phyloP scores from a whole-genome alignment of 1,140 invertebrate genomes.

The Hyphantria cunea region DNA sequence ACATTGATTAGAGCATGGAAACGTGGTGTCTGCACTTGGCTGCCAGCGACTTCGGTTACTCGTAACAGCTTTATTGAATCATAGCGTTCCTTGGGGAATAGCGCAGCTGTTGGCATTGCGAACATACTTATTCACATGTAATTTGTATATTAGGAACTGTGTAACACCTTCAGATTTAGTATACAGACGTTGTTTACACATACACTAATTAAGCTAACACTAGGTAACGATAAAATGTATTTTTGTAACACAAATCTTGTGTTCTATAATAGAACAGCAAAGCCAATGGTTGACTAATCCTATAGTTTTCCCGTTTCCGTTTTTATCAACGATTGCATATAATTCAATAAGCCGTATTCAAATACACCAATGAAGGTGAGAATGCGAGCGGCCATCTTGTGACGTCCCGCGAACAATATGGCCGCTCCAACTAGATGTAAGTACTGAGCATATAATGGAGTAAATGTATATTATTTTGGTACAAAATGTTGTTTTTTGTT shows the following conservation, averaged over 20 bases:
- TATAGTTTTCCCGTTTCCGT: not conserved
- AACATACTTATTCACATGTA: not conserved
- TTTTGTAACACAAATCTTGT: no score
- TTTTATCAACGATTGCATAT: conserved; percentile 15
- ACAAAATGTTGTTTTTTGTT: conserved; percentile 65
- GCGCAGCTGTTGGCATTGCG: no score
- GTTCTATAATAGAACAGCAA: not conserved
- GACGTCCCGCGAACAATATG: conserved; percentile 56
- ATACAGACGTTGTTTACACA: not conserved
- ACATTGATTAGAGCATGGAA: conserved; percentile 51
- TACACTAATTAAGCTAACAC: not conserved
- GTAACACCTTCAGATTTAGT: not conserved
- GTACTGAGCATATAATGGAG: conserved; percentile 74
- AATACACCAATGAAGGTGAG: conserved; percentile 45
- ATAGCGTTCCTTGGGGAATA: not conserved
- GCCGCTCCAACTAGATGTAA: conserved; percentile 68
- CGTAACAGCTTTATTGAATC: conserved; percentile 17
- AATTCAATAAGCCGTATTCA: conserved; percentile 23
- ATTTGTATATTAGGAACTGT: not conserved
- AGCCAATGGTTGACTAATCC: not conserved
- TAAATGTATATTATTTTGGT: conserved; percentile 65
- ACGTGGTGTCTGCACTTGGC: conserved; percentile 59
- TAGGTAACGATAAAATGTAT: no score
- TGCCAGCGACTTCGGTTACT: conserved; percentile 45
- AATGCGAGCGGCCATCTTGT: conserved; percentile 67